phyloP scores from a whole-genome alignment of 2,888 invertebrate genomes.

The Meteorus colon region DNA sequence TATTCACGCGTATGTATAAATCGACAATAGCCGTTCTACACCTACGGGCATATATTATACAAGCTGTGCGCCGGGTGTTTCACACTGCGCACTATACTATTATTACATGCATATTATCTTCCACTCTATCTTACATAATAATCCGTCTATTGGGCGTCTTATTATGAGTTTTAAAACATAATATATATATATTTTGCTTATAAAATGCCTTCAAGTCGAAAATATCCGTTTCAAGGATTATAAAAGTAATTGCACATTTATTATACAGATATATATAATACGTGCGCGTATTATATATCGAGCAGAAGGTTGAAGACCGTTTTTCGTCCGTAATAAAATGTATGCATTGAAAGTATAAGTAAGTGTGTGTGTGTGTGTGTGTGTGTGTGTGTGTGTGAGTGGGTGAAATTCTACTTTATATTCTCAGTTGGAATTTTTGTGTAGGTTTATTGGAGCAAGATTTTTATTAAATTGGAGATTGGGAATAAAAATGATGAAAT shows the following conservation, averaged over 20 bases:
- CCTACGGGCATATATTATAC: slow-evolving; percentile 27
- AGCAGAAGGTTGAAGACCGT: not conserved
- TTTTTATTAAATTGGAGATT: too few species aligned
- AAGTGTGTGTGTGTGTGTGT: too few species aligned
- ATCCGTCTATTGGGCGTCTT: slow-evolving; percentile 51
- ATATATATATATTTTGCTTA: slow-evolving; percentile 16
- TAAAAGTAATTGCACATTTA: slow-evolving; percentile 28
- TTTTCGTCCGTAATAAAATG: slow-evolving; percentile 11
- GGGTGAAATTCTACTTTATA: too few species aligned
- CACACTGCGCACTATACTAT: slow-evolving; percentile 24
- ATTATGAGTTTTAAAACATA: slow-evolving; percentile 57
- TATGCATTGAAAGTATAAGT: not conserved
- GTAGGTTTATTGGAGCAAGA: too few species aligned
- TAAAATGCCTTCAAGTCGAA: not conserved
- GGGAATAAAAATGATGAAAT: too few species aligned
- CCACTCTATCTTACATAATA: slow-evolving; percentile 55
- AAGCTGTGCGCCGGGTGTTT: slow-evolving; percentile 39
- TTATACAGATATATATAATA: not conserved
- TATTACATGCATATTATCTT: slow-evolving; percentile 35
- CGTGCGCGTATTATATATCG: slow-evolving; percentile 25
- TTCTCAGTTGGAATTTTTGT: too few species aligned
- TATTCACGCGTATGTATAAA: slow-evolving; percentile 10
- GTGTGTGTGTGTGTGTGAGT: too few species aligned
- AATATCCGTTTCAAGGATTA: slow-evolving; percentile 53
- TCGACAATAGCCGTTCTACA: slow-evolving; percentile 22